Conservation (phyloP, 2,888 invertebrate genomes). For the Anorthoa munda region DNA sequence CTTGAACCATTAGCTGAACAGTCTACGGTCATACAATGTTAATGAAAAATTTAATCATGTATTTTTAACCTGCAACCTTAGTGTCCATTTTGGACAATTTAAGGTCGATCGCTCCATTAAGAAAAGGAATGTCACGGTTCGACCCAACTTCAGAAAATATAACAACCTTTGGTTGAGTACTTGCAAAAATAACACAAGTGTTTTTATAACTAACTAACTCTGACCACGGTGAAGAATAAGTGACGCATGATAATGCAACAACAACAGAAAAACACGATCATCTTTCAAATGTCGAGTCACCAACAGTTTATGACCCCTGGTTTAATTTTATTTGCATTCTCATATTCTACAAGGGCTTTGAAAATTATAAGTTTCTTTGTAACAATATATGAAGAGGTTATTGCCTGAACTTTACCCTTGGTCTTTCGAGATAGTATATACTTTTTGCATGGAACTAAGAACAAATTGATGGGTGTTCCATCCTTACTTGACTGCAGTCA, state of each 20-base stretch:
- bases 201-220: slow-evolving; percentile 18
- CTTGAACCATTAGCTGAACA: background rate
- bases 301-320: slow-evolving; percentile 65
- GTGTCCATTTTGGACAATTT: slow-evolving; percentile 30
- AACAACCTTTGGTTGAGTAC: slow-evolving; percentile 2
- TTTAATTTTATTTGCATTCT: slow-evolving; percentile 67
- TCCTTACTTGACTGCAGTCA: slow-evolving; percentile 6
- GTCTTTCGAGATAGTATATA: slow-evolving; percentile 9
- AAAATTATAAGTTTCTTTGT: slow-evolving; percentile 49
- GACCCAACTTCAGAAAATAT: slow-evolving; percentile 12
- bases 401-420: slow-evolving; percentile 41
- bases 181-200: slow-evolving; percentile 6
- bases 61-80: slow-evolving; percentile 27
- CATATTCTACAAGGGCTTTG: slow-evolving; percentile 50
- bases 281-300: slow-evolving; percentile 60
- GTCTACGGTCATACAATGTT: background rate
- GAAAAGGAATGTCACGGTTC: slow-evolving; percentile 44
- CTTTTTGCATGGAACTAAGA: slow-evolving; percentile 13
- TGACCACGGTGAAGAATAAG: slow-evolving; percentile 16
- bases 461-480: slow-evolving; percentile 3
- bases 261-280: slow-evolving; percentile 29
- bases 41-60: slow-evolving; percentile 18
- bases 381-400: slow-evolving; percentile 50
- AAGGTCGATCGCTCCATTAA: slow-evolving; percentile 46
- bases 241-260: slow-evolving; percentile 28